Evolutionary conservation across 2,113 vertebrate genomes (phyloP).

Genomic region (Arenaria interpres): DNA sequence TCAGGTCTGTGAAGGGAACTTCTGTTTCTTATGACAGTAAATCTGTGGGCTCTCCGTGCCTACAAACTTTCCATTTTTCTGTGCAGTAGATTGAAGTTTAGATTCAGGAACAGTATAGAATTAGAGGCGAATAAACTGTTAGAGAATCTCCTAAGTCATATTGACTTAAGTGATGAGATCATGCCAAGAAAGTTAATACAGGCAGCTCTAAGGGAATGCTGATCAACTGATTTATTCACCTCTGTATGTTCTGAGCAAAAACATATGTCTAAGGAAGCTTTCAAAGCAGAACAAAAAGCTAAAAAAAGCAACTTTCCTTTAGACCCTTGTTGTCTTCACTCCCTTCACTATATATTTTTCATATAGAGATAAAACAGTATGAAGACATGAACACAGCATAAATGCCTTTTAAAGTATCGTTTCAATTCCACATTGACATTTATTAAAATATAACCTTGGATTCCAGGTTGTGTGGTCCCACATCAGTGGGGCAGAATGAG

Average conservation of each 20-base stretch:
- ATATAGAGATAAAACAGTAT: background rate
- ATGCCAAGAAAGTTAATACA: constrained; percentile 75
- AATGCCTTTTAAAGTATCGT: background rate
- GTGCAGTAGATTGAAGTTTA: constrained; percentile 48
- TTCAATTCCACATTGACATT: background rate
- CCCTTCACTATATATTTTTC: background rate
- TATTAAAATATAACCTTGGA: background rate
- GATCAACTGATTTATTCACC: constrained; percentile 71
- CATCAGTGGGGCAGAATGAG: background rate
- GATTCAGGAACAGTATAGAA: constrained; percentile 61
- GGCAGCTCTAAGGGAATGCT: constrained; percentile 34
- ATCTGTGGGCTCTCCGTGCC: background rate
- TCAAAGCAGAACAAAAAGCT: constrained; percentile 40
- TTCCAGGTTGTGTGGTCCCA: background rate
- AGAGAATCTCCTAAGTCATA: constrained; percentile 74
- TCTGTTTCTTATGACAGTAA: constrained; percentile 22
- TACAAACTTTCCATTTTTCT: constrained; percentile 28
- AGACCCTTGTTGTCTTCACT: background rate
- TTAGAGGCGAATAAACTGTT: constrained; percentile 72
- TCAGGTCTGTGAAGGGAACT: background rate
- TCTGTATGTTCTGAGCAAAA: constrained; percentile 73
- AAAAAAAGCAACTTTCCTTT: background rate
- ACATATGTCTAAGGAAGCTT: constrained; percentile 60
- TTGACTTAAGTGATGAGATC: constrained; percentile 74
- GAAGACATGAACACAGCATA: background rate